Conservation (phyloP, 1,140 invertebrate species). For the Xylocopa sonorina region DNA sequence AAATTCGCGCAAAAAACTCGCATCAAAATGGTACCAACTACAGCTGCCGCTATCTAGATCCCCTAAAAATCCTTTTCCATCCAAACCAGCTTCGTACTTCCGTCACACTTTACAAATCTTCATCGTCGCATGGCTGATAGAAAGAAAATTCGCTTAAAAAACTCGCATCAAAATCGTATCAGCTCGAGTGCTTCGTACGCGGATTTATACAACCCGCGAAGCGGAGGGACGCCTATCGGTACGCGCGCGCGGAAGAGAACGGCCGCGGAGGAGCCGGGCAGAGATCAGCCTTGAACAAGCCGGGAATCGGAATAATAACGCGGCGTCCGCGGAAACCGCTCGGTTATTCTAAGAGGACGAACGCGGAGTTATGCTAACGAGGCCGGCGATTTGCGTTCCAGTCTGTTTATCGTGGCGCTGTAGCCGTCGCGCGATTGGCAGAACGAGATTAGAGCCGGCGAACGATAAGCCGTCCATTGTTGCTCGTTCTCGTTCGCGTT, state of each 20-base stretch:
- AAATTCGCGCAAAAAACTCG: too few relatives aligned
- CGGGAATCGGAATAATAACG: constrained; percentile 10
- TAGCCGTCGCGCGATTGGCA: constrained; percentile 60
- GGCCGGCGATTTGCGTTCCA: constrained; percentile 65
- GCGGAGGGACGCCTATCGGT: not conserved
- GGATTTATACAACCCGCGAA: not conserved
- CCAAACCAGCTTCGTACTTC: too few relatives aligned
- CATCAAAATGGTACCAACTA: too few relatives aligned
- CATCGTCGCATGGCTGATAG: too few relatives aligned
- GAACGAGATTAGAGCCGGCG: constrained; percentile 63
- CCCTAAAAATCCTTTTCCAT: too few relatives aligned
- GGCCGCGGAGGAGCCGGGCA: not conserved
- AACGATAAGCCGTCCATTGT: constrained; percentile 67
- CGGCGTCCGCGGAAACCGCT: constrained; percentile 1
- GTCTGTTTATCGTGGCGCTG: constrained; percentile 62
- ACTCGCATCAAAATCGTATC: too few relatives aligned
- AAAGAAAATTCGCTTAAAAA: too few relatives aligned
- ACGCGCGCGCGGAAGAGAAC: not conserved
- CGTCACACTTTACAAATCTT: too few relatives aligned
- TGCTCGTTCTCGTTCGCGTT: constrained; percentile 55
- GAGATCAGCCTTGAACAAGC: not conserved
- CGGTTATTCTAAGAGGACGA: constrained; percentile 50
- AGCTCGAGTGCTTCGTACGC: too few relatives aligned
- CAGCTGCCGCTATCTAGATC: too few relatives aligned
- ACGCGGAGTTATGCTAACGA: constrained; percentile 66